Base-by-base conservation (phyloP, 1,140 invertebrate genomes). In the Coboldia fuscipes region DNA sequence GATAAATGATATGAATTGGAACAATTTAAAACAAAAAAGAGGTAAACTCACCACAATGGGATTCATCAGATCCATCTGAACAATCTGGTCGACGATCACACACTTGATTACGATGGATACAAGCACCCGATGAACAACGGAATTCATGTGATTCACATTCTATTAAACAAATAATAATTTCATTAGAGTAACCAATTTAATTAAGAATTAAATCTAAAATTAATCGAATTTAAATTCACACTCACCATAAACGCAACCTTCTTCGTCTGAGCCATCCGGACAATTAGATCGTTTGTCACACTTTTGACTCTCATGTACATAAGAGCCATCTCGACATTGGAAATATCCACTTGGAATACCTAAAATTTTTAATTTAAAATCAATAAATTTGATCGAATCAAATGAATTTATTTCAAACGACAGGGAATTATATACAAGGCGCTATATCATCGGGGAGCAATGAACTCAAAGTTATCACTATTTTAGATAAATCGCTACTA, bases 1-100 rank as follows among this genome's bases (percentile, higher is more conserved):
- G 22, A 23, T 23, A 23, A 23, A 12, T 7, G 12, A 12, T 12
- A 23, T 12, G 12, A 23, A 23, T 7, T 7, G 22, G 12, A 12
- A 12, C 6, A 12, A 23, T 7, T 7, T 23, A 23, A 12, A 23
- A 23, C 22, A 23, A 27, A 27, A 27, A 27, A n/a, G n/a, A n/a
- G n/a, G n/a, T n/a, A n/a, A 27, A 27, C 4, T 27, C 24, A 27
- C 57, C 41, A 61, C 84, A 90, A 45, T 72, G 62, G 42, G 67
- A 63, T 62, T 93, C 85, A 55, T 92, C 85, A 8, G 77, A 83
- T 18, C 72, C 67, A 56, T 90, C 86, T 4, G 61, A 57, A 47
- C 86, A 92, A 46, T 86, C 79, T 13, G 53, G 55, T 38, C 65
- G 65, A 10, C 75, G 72, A 54, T 93, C 72, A 50, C 88, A 93